A percentile compares a stretch with the other conserved stretches of the same genome.
These are phyloP conservation scores for Balanococcus diminutus DNA, from an alignment of 2,888 invertebrate genomes.

Conservation along the genomic window DNA sequence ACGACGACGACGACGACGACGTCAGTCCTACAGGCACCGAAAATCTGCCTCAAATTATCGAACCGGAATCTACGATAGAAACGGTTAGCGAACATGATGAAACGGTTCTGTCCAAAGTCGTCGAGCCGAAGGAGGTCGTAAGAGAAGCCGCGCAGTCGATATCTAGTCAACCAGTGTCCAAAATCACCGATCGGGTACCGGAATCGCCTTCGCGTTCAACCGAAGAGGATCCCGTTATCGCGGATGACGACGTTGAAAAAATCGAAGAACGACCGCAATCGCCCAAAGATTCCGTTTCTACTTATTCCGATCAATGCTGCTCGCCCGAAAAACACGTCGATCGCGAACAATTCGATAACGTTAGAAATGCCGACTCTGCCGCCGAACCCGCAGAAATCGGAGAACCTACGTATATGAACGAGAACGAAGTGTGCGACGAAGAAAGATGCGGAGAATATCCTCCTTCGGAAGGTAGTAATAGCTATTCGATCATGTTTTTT, in stretches of 20 bases:
- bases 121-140: not conserved
- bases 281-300: not conserved
- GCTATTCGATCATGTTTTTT: not conserved
- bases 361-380: not conserved
- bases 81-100: not conserved
- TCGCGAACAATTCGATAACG: not conserved
- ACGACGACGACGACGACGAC: constrained; percentile 33
- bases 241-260: not conserved
- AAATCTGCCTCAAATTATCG: not conserved
- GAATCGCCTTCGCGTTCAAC: not conserved
- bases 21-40: not conserved
- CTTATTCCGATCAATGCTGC: not conserved
- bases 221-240: not conserved
- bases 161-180: not conserved
- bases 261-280: not conserved
- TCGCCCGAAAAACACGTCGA: not conserved
- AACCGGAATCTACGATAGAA: too few species aligned
- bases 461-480: not conserved
- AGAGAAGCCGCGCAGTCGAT: not conserved
- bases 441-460: not conserved
- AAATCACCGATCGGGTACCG: not conserved
- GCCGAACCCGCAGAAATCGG: not conserved
- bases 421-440: not conserved
- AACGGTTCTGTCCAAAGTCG: not conserved
- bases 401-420: not conserved